Evolutionary conservation across 2,113 vertebrate species (phyloP), one percentile per base, ranked within the genome.

Genomic region (Sylvilagus bachmani): DNA sequence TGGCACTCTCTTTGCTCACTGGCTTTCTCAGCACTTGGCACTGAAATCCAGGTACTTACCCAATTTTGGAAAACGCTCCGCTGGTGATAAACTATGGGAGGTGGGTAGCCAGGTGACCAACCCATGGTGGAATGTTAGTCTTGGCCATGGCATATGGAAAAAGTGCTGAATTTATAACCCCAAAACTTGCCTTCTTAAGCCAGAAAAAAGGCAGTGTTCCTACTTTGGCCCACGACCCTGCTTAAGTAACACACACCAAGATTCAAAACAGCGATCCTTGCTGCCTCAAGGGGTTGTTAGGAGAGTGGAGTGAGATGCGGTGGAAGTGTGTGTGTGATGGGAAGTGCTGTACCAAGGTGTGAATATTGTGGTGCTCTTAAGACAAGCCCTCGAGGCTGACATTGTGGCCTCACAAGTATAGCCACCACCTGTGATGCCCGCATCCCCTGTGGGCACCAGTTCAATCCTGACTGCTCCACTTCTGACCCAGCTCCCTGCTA

Each of bases 171-270:
- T 90, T 67, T 75, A n/a, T 91, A 79, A 85, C n/a, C 55, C 53
- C 58, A 64, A 71, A 55, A 58, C 10, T 44, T 88, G 31, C 13
- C 75, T 92, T 74, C 31, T 94, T 91, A 96, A 95, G 58, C 66
- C 31, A 66, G 44, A 44, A 44, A 86, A 69, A 44, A 53, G 80
- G 8, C 3, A 92, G 36, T 33, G 4, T 29, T 69, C 58, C 19
- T 86, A 19, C 53, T 95, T 74, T 90, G 62, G 82, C 44, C n/a
- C 25, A 80, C 31, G 14, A 61, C 69, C 51, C 31, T 75, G 49
- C 21, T 17, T 92, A 61, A 33, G 38, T 53, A 53, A 58, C 22
- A 83, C 1, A 55, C 27, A 80, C 74, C 16, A 1, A 88, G 58
- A 74, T 58, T 89, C 25, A 87, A 38, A 44, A 80, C 77, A 11